Conservation (phyloP, 2,888 invertebrate species). For the Eupithecia subumbrata region DNA sequence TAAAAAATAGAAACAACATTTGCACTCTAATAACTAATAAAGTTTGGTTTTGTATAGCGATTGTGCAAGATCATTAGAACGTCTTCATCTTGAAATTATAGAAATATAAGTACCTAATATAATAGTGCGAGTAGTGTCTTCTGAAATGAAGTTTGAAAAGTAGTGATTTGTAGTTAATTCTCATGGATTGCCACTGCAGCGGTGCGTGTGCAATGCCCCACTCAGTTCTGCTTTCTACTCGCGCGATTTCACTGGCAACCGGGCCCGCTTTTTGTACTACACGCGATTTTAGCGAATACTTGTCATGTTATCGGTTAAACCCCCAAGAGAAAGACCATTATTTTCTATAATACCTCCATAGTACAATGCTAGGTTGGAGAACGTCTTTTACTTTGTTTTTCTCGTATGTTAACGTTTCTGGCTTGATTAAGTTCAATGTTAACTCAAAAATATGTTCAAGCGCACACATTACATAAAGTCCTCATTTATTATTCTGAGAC, state of each 20-base stretch:
- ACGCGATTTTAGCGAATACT: conserved; percentile 74
- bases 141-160: neutral
- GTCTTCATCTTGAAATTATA: too few species aligned
- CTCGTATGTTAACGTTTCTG: neutral
- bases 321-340: conserved; percentile 2
- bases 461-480: neutral
- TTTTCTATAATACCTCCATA: neutral
- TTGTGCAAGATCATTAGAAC: too few species aligned
- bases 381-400: neutral
- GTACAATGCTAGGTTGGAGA: neutral
- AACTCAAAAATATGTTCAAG: neutral
- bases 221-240: conserved; percentile 82
- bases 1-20: too few species aligned
- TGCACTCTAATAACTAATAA: too few species aligned
- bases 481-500: conserved; percentile 11
- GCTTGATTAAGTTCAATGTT: neutral
- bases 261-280: conserved; percentile 46
- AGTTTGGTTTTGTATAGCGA: too few species aligned
- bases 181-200: conserved; percentile 54
- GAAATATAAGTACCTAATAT: neutral
- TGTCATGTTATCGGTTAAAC: conserved; percentile 60
- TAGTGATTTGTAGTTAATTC: conserved; percentile 10
- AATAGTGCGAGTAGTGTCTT: neutral
- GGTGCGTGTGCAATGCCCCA: conserved; percentile 70
- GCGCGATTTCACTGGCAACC: conserved; percentile 79